A percentile compares a stretch with the other conserved stretches of the same genome.
These are phyloP conservation scores for Cynodonichthys magdalenae DNA, from an alignment of 2,797 vertebrate species.

Conservation along the genomic window DNA sequence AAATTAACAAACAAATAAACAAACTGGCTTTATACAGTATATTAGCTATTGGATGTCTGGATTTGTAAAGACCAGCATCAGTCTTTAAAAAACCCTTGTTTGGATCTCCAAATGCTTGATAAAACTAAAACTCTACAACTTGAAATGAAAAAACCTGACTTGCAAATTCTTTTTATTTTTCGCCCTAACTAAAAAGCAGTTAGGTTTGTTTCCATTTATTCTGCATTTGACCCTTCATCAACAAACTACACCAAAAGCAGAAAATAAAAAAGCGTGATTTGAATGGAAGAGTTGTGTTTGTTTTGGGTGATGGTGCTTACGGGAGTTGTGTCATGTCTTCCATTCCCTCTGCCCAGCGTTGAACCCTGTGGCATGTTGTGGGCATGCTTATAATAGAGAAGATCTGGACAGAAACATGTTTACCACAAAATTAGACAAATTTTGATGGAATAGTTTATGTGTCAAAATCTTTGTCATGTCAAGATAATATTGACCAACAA, in stretches of 20 bases:
- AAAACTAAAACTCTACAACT: constrained; percentile 24
- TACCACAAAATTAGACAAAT: constrained; percentile 31
- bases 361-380: constrained; percentile 78
- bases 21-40: too few relatives aligned
- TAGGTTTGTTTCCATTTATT: too few relatives aligned
- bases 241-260: too few relatives aligned
- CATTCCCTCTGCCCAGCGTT: constrained; percentile 85
- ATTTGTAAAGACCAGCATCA: too few relatives aligned
- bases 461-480: neutral
- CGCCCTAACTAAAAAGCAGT: too few relatives aligned
- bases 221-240: too few relatives aligned
- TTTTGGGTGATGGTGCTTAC: constrained; percentile 80
- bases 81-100: too few relatives aligned
- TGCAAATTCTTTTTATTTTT: too few relatives aligned
- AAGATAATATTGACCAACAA: neutral
- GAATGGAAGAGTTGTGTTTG: constrained; percentile 32
- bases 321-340: constrained; percentile 96
- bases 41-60: too few relatives aligned
- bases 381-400: constrained; percentile 89
- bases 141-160: constrained; percentile 12
- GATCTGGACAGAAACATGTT: constrained; percentile 82
- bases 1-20: too few relatives aligned
- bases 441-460: constrained; percentile 16
- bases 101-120: neutral
- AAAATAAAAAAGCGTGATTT: constrained; percentile 16